These are phyloP conservation scores for Psix sp. DNA, from an alignment of 1,140 invertebrate species.

Conservation along the genomic window DNA sequence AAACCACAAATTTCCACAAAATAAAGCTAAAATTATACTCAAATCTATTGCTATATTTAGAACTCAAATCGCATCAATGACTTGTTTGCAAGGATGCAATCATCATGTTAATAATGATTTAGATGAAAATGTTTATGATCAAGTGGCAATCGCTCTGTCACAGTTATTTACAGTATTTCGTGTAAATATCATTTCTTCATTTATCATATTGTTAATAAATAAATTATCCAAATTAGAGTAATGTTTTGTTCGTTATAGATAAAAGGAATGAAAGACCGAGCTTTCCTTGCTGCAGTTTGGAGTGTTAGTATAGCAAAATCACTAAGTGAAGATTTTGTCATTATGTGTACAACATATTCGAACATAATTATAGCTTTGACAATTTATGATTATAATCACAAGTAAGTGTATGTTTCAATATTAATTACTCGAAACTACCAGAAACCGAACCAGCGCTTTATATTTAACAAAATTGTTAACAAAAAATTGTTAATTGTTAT, in stretches of 20 bases:
- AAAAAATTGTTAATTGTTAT: too few relatives aligned
- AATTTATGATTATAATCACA: slow-evolving; percentile 36
- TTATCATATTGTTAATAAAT: not conserved
- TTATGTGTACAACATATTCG: slow-evolving; percentile 76
- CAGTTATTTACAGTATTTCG: slow-evolving; percentile 74
- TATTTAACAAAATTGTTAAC: too few relatives aligned
- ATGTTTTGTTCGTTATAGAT: slow-evolving; percentile 45
- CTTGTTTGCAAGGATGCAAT: slow-evolving; percentile 35
- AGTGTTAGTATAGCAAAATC: slow-evolving; percentile 75
- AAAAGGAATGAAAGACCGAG: slow-evolving; percentile 71
- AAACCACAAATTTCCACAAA: slow-evolving; percentile 71
- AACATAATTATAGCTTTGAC: slow-evolving; percentile 73
- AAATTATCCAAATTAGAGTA: not conserved
- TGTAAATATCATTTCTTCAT: slow-evolving; percentile 59
- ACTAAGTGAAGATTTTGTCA: slow-evolving; percentile 75
- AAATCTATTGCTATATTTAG: slow-evolving; percentile 65
- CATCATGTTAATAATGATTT: slow-evolving; percentile 16
- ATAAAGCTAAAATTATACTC: slow-evolving; percentile 61
- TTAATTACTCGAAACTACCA: too few relatives aligned
- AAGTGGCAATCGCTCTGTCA: slow-evolving; percentile 74
- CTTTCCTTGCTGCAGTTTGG: slow-evolving; percentile 78
- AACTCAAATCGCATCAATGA: slow-evolving; percentile 58
- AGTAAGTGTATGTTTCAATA: slow-evolving; percentile 20
- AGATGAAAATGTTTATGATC: slow-evolving; percentile 71
- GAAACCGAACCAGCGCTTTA: too few relatives aligned